Base-by-base conservation (phyloP, 2,888 invertebrate genomes). In the Drosophila merina region DNA sequence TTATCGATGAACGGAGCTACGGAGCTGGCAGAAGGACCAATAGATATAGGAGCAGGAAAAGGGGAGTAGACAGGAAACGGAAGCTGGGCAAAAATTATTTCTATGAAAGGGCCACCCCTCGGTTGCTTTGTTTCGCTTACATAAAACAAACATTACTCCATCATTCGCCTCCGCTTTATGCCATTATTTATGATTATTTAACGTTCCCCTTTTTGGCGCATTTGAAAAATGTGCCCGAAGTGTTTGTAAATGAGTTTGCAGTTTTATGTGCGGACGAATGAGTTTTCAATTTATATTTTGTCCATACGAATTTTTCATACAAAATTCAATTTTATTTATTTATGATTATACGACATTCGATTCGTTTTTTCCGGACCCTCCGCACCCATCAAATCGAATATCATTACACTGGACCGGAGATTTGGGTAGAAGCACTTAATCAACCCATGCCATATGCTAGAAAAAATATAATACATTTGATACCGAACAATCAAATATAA, bases 281-380 rank as follows among this genome's bases (percentile, higher is more conserved):
- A 79, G 87, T 84, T 86, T 84, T 81, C 85, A 86, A 86, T 86
- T 85, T 87, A 85, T 85, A 63, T 82, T 85, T 82, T 68, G 63
- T 63, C 49, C 59, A 57, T 50, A 58, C 70, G 66, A 69, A 74
- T 70, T 64, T 63, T 85, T 87, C 73, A 73, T 75, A 66, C 77
- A 44, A 62, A 85, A 87, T 77, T 77, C 88, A 77, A 83, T 87
- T 83, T 83, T 85, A 82, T 87, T 87, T 83, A 87, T 83, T 83
- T 83, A 87, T 85, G 79, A 82, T 82, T 79, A 84, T 78, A 73
- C 75, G 86, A 87, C 69, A 75, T 72, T 71, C 73, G 73, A 82
- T 79, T 81, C 76, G 75, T 71, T 77, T 50, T 36, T 20, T 31
- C 12, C n/a, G 28, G 30, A 9, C 44, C 44, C 10, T 5, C 2